Percentiles rank a stretch among this genome's conserved stretches.
These are phyloP conservation scores for Sapajus apella DNA, from an alignment of 2,113 vertebrate genomes.

Conservation along the genomic window DNA sequence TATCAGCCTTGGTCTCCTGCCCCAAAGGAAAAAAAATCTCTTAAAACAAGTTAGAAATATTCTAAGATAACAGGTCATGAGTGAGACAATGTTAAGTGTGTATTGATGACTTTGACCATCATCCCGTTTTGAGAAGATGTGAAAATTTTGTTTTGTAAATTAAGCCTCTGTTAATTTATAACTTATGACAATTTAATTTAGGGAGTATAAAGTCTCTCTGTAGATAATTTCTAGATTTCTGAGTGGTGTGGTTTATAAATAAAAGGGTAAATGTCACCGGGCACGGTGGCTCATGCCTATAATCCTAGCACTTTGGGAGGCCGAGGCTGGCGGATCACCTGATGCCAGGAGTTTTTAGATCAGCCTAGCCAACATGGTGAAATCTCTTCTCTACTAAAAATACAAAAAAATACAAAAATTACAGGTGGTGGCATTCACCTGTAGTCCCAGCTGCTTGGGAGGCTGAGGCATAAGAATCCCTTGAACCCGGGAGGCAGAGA, in stretches of 20 bases:
- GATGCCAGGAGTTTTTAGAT: no score
- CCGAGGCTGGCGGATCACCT: no score
- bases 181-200: not conserved
- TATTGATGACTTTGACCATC: not conserved
- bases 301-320: no score
- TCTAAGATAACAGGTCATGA: not conserved
- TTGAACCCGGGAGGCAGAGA: no score
- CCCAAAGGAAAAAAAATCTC: conserved; percentile 1
- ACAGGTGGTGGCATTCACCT: no score
- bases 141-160: not conserved
- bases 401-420: no score
- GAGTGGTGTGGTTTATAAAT: not conserved
- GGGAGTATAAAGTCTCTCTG: not conserved
- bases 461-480: no score
- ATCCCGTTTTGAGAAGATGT: not conserved
- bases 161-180: conserved; percentile 1
- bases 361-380: no score
- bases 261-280: not conserved
- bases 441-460: no score
- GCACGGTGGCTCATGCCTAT: no score
- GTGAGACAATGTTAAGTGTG: not conserved
- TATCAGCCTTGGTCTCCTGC: conserved; percentile 80
- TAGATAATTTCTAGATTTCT: not conserved
- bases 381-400: no score
- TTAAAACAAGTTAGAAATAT: not conserved